Conservation (phyloP, 2,888 invertebrate genomes). For the Tinea trinotella region DNA sequence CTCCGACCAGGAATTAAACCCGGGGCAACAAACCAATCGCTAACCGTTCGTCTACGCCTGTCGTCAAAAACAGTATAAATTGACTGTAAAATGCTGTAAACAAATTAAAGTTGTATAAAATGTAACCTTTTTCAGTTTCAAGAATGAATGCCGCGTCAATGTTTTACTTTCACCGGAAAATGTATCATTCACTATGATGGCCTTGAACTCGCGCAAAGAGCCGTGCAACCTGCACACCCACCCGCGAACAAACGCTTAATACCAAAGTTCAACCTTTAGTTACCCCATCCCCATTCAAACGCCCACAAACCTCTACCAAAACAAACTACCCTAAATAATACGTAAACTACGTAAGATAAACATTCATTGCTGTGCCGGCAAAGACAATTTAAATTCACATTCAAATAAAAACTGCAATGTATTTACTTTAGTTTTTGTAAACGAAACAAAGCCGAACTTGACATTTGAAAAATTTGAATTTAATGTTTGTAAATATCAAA, state of each 20-base stretch:
- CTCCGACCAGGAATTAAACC: no score
- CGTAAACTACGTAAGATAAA: not conserved
- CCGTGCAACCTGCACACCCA: constrained; percentile 12
- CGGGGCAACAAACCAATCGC: no score
- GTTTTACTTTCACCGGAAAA: not conserved
- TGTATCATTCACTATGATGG: not conserved
- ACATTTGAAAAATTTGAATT: not conserved
- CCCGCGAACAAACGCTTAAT: not conserved
- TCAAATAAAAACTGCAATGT: not conserved
- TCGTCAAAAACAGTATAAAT: no score
- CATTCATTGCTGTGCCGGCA: not conserved
- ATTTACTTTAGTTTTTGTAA: not conserved
- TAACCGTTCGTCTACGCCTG: no score
- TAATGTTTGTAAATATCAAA: not conserved
- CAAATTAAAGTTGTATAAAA: no score
- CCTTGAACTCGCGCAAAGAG: constrained; percentile 9
- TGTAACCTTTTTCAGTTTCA: no score
- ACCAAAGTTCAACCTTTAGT: not conserved
- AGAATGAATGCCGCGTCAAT: no score
- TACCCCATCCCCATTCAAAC: not conserved
- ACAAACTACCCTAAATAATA: no score
- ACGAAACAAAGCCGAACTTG: no score
- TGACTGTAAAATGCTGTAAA: no score
- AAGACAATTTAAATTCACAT: not conserved
- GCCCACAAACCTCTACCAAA: no score